Percentiles rank a stretch among this genome's conserved stretches.
Evolutionary conservation across 2,888 invertebrate genomes (phyloP).

Genomic region (Cephus runcator): DNA sequence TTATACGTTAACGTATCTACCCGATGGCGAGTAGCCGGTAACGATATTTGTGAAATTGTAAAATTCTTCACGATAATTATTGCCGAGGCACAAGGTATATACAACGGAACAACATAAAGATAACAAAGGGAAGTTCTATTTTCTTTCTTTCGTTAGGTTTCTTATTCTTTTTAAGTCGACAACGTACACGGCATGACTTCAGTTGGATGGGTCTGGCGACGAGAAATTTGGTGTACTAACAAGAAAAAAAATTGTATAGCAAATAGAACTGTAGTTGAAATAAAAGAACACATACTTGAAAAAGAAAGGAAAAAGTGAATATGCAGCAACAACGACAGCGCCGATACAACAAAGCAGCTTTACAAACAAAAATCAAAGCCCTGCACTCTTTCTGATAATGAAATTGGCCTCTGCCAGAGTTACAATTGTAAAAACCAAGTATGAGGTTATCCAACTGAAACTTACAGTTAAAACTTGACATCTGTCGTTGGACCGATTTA

Average conservation of each 20-base stretch:
- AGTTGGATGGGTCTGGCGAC: conserved; percentile 35
- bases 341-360: neutral
- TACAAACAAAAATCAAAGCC: conserved; percentile 36
- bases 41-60: conserved; percentile 36
- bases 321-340: neutral
- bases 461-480: neutral
- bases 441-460: neutral
- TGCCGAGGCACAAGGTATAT: neutral
- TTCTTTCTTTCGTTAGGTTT: neutral
- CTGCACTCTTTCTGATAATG: conserved; percentile 28
- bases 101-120: neutral
- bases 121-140: conserved; percentile 1
- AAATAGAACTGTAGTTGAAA: conserved; percentile 57
- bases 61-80: conserved; percentile 16
- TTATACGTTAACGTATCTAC: conserved; percentile 35
- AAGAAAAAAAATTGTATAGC: conserved; percentile 56
- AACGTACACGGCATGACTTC: conserved; percentile 14
- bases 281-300: conserved; percentile 56
- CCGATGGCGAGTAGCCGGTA: conserved; percentile 14
- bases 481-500: neutral
- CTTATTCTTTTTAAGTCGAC: conserved; percentile 10
- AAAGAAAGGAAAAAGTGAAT: conserved; percentile 23
- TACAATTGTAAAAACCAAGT: neutral
- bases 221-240: conserved; percentile 50
- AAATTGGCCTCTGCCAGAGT: neutral